These are phyloP conservation scores for Mus spicilegus DNA, from an alignment of 2,113 vertebrate species.

Conservation along the genomic window DNA sequence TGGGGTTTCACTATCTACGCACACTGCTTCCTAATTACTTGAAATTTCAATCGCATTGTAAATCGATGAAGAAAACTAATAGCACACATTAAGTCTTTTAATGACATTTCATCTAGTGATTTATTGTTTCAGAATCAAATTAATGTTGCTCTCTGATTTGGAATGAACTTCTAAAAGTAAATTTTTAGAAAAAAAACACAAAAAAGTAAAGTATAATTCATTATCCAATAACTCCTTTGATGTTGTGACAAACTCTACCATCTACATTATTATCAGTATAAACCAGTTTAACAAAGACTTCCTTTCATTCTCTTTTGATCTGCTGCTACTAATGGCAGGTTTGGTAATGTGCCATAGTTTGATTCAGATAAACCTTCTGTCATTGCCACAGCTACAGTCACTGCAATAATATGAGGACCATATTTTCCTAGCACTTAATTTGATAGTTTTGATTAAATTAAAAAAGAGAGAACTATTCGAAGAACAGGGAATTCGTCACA, in stretches of 20 bases:
- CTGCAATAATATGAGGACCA: not conserved
- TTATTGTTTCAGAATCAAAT: slow-evolving; percentile 60
- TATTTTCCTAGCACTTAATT: not conserved
- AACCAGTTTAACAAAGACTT: not conserved
- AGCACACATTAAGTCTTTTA: slow-evolving; percentile 33
- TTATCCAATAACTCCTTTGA: not conserved
- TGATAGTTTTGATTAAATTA: slow-evolving; percentile 13
- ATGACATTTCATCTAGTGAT: not conserved
- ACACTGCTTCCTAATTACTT: slow-evolving; percentile 59
- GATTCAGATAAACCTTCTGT: not conserved
- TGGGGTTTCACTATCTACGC: not conserved
- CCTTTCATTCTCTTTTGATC: not conserved
- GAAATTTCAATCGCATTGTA: slow-evolving; percentile 48
- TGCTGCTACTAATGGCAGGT: not conserved
- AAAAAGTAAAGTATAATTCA: not conserved
- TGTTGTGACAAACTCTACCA: not conserved
- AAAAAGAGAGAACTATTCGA: not conserved
- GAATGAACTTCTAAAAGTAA: slow-evolving; percentile 26
- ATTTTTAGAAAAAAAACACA: slow-evolving; percentile 16
- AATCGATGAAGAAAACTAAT: slow-evolving; percentile 55
- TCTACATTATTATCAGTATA: not conserved
- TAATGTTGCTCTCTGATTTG: not conserved
- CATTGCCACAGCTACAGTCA: not conserved
- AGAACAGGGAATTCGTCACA: not conserved
- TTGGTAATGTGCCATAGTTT: not conserved